Base-by-base conservation (phyloP, 2,888 invertebrate species). In the Pachliopta kotzebuea region DNA sequence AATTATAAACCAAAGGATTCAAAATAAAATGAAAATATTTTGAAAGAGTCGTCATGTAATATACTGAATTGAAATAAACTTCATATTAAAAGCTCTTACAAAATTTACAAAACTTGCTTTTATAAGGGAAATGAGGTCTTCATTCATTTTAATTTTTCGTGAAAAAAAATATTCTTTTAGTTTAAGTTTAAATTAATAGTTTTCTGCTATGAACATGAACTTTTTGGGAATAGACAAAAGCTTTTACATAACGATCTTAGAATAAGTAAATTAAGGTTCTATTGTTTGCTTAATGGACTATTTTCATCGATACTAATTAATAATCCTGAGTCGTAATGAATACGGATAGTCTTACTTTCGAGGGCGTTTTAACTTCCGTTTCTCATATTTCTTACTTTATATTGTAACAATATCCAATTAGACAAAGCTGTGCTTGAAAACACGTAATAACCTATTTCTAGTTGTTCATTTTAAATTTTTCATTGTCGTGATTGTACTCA, bases 311-410 rank as follows among this genome's bases (percentile, higher is more conserved):
- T 80, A 77, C 78, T 71, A 74, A 75, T 81, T 76, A 78, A 74
- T 73, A 78, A 74, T 78, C 77, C 71, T 82, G 77, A 79, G 79
- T 81, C 83, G 79, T 72, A 74, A 82, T 85, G 79, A 72, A 74
- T 79, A 80, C 79, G 74, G 76, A 80, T 78, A 77, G 77, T 76
- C 79, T 77, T 76, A 76, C 78, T 73, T 76, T 77, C 80, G 75
- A 74, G 72, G 74, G 73, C 74, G 70, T 74, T 88, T 14, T 37
- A 14, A 17, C 37, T 56, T 56, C 37, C 86, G 84, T 79, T 71
- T 86, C 82, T 84, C 82, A 78, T 83, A 80, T 85, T 84, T 82
- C 84, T 76, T 74, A 74, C 72, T 74, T 45, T n/a, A 6, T 73
- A 74, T 75, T 74, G 76, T 74, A 72, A 77, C 77, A 80, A 72